Percentiles rank a stretch among this genome's conserved stretches.
phyloP scores from a whole-genome alignment of 2,888 invertebrate genomes.

The Drosophila anomalata region DNA sequence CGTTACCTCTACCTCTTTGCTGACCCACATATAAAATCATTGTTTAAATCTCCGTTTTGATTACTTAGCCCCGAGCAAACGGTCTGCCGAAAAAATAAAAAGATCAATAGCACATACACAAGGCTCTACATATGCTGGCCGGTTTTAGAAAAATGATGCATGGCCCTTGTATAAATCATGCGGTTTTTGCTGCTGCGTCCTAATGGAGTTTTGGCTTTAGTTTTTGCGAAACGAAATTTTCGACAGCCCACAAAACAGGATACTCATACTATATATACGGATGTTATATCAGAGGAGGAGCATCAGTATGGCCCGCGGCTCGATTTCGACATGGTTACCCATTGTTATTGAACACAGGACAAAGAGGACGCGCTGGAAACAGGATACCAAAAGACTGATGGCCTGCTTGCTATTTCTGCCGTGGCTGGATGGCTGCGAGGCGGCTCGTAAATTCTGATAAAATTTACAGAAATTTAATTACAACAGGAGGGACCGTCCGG shows the following conservation, averaged over 20 bases:
- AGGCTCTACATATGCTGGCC: constrained; percentile 10
- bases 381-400: constrained; percentile 26
- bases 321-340: constrained; percentile 49
- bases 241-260: constrained; percentile 38
- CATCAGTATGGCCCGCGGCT: constrained; percentile 60
- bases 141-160: constrained; percentile 55
- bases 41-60: constrained; percentile 6
- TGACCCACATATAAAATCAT: constrained; percentile 7
- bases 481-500: constrained; percentile 29
- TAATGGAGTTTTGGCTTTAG: constrained; percentile 62
- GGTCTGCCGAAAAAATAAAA: constrained; percentile 1
- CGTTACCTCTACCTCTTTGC: background rate
- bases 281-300: constrained; percentile 32
- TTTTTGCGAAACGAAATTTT: constrained; percentile 57
- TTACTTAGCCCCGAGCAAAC: constrained; percentile 10
- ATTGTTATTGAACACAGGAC: constrained; percentile 54
- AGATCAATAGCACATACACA: constrained; percentile 26
- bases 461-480: constrained; percentile 73
- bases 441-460: constrained; percentile 66
- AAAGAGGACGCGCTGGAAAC: constrained; percentile 8
- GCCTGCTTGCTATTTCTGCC: background rate
- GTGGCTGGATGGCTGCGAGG: constrained; percentile 4
- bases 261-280: background rate
- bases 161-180: constrained; percentile 67
- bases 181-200: constrained; percentile 53